Evolutionary conservation across 2,113 vertebrate genomes (phyloP).

Genomic region (Polypterus senegalus): DNA sequence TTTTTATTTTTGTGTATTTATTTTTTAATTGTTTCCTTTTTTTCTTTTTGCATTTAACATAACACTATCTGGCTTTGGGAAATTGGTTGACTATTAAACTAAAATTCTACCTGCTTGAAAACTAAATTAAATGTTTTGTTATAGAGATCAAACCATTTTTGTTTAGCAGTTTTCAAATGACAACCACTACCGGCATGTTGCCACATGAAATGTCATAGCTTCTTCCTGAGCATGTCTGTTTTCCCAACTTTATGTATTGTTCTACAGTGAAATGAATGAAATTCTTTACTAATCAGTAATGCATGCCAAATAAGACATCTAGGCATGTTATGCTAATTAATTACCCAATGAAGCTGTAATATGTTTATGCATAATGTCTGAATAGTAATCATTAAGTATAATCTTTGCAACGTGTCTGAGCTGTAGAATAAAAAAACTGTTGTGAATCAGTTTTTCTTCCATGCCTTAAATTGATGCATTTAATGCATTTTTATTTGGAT

Average conservation of each 20-base stretch:
- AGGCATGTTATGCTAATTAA: too few species aligned
- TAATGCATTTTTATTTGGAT: too few species aligned
- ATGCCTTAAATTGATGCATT: too few species aligned
- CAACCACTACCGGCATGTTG: constrained; percentile 6
- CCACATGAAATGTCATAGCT: constrained; percentile 8
- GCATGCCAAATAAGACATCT: constrained; percentile 22
- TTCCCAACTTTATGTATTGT: constrained; percentile 17
- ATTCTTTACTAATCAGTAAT: constrained; percentile 33
- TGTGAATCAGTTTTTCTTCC: too few species aligned
- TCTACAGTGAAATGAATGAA: constrained; percentile 23
- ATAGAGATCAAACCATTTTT: not conserved
- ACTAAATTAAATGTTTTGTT: constrained; percentile 30
- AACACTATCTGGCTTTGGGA: constrained; percentile 54
- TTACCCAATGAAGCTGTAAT: too few species aligned
- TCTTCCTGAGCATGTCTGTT: constrained; percentile 27
- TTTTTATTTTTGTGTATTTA: constrained; percentile 22
- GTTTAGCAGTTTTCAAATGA: not conserved
- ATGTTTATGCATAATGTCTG: too few species aligned
- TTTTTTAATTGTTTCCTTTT: too few species aligned
- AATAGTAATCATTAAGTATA: too few species aligned
- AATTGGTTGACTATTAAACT: constrained; percentile 58
- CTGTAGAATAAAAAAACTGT: too few species aligned
- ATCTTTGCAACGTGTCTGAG: too few species aligned
- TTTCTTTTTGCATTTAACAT: constrained; percentile 49
- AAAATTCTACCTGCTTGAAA: constrained; percentile 61